A percentile compares a stretch with the other conserved stretches of the same genome.
Conservation (phyloP, 1,140 invertebrate species). For the Drosophila repleta region DNA sequence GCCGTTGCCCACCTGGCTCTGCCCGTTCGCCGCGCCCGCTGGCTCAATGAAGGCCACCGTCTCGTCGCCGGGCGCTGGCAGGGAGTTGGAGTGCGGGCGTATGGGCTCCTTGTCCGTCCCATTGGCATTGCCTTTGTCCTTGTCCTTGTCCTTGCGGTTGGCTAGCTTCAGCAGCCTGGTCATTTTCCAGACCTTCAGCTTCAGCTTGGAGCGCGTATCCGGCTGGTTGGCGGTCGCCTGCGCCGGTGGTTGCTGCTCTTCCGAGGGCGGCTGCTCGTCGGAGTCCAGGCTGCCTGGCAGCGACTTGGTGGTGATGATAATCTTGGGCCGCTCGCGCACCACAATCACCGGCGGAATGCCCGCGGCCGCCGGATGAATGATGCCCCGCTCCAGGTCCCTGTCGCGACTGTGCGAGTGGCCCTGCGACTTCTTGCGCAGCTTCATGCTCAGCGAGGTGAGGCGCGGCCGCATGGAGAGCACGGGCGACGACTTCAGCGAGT, state of each 20-base stretch:
- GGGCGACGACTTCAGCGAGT: conserved; percentile 81
- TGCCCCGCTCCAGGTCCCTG: conserved; percentile 70
- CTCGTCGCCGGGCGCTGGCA: conserved; percentile 50
- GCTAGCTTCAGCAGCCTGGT: conserved; percentile 86
- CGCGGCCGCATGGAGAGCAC: conserved; percentile 80
- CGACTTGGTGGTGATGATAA: conserved; percentile 87
- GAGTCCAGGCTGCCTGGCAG: conserved; percentile 91
- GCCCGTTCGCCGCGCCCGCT: not conserved
- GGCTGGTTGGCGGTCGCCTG: conserved; percentile 10
- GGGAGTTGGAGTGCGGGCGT: conserved; percentile 14
- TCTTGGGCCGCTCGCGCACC: conserved; percentile 84
- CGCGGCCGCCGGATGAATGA: conserved; percentile 59
- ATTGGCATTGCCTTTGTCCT: conserved; percentile 27
- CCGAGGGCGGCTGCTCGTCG: conserved; percentile 86
- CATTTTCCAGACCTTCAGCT: conserved; percentile 87
- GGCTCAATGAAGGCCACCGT: conserved; percentile 66
- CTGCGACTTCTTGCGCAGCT: conserved; percentile 81
- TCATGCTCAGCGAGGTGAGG: conserved; percentile 80
- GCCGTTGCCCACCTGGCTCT: conserved; percentile 44
- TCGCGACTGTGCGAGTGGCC: conserved; percentile 45
- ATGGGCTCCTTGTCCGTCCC: conserved; percentile 30
- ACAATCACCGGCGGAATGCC: conserved; percentile 73
- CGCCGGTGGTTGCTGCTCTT: conserved; percentile 55
- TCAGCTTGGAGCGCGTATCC: conserved; percentile 84
- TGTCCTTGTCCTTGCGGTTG: conserved; percentile 25